Conservation (phyloP, 2,888 invertebrate species). For the Morpho achilles region DNA sequence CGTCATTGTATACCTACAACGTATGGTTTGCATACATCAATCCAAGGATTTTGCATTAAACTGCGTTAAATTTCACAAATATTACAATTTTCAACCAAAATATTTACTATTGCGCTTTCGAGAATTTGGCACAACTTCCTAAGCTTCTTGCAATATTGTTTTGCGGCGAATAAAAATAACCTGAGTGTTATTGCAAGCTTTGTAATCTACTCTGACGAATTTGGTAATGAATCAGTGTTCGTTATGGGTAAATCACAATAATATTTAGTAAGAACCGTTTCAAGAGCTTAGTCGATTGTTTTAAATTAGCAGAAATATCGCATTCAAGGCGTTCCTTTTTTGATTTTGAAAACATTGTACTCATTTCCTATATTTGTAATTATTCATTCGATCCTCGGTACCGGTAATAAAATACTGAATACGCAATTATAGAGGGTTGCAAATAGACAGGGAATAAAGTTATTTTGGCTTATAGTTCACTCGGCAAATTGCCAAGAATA, state of each 20-base stretch:
- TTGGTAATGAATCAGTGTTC: constrained; percentile 20
- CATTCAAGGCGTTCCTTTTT: too few species aligned
- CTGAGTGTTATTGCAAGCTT: constrained; percentile 18
- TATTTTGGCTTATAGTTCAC: too few species aligned
- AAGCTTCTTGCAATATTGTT: constrained; percentile 17
- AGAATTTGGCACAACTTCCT: constrained; percentile 23
- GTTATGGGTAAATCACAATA: background rate
- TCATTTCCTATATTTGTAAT: too few species aligned
- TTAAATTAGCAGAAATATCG: too few species aligned
- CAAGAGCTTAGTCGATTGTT: too few species aligned
- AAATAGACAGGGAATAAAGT: too few species aligned
- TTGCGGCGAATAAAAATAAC: constrained; percentile 24
- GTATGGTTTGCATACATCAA: background rate
- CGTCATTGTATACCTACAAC: background rate
- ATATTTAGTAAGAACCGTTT: background rate
- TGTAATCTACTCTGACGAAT: constrained; percentile 21
- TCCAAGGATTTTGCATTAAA: constrained; percentile 7
- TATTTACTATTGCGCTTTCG: constrained; percentile 22
- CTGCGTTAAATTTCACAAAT: constrained; percentile 7
- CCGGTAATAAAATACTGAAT: too few species aligned
- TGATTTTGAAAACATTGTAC: too few species aligned
- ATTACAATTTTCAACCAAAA: constrained; percentile 13
- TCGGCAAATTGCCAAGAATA: too few species aligned
- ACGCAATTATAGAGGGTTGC: too few species aligned
- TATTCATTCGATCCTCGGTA: too few species aligned